Base-by-base conservation (phyloP, 2,888 invertebrate genomes). In the Parnassius orleans region DNA sequence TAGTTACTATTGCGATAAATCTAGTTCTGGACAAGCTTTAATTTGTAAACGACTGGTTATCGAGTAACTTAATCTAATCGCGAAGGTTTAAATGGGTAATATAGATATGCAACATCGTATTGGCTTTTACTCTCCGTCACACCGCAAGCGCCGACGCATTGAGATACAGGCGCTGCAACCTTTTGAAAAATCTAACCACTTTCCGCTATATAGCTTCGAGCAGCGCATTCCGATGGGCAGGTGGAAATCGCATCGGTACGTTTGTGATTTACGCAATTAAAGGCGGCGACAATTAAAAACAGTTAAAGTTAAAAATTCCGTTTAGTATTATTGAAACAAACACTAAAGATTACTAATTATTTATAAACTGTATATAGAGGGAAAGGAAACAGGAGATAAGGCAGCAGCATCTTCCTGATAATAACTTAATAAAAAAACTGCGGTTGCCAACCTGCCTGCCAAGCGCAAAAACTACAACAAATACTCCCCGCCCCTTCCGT, bases 121-220 rank as follows among this genome's bases (percentile, higher is more conserved):
- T 54, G 52, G 42, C 63, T 63, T 56, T 63, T 63, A 63, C 59
- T 63, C 63, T 63, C 59, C 52, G 55, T 59, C 63, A 63, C 59
- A 63, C 59, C 63, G 55, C 56, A 63, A 63, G 56, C 53, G 55
- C 55, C 59, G 52, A 59, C 46, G 46, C 42, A 19, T 43, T 15
- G 43, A 58, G 53, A 58, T 52, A 63, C 48, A 48, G 55, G 51
- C 68, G 57, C 62, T 66, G 64, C 65, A 69, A 68, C 69, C 67
- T 69, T 79, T 83, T 83, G 80, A 84, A 83, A 83, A 85, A 86
- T 84, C 76, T 73, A 73, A 83, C 81, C 83, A 84, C 84, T 85
- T 86, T 84, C 84, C 76, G 71, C 78, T 78, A 75, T 76, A 76
- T 79, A 66, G 79, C 81, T 80, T 66, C 51, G 42, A 74, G 66